A percentile compares a stretch with the other conserved stretches of the same genome.
These are phyloP conservation scores for Aricia artaxerxes DNA, from an alignment of 2,888 invertebrate genomes.

Conservation along the genomic window DNA sequence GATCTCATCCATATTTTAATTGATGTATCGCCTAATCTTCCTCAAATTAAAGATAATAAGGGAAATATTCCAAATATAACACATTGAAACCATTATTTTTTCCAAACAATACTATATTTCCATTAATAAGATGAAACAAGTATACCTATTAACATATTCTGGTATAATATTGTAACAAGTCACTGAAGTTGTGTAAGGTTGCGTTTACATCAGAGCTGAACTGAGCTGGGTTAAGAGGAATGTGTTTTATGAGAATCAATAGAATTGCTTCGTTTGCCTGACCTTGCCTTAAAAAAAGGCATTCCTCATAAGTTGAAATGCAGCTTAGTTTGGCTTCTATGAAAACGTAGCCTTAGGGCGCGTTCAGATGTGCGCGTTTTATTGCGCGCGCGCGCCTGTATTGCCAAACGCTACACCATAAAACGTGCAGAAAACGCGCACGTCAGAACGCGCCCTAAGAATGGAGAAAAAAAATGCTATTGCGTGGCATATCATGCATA, in stretches of 20 bases:
- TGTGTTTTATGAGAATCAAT: not conserved
- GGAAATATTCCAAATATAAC: conserved; percentile 63
- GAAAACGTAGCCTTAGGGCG: not conserved
- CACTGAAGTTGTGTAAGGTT: not conserved
- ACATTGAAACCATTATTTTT: conserved; percentile 14
- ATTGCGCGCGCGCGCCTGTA: no score
- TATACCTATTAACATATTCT: conserved; percentile 7
- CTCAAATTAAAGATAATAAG: conserved; percentile 61
- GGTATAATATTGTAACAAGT: not conserved
- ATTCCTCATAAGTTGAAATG: not conserved
- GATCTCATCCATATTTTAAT: conserved; percentile 68
- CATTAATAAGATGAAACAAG: not conserved
- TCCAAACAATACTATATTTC: conserved; percentile 25
- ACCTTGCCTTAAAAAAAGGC: not conserved
- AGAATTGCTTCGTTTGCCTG: no score
- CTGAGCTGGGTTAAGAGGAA: not conserved
- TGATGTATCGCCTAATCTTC: conserved; percentile 59
- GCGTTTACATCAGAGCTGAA: not conserved
- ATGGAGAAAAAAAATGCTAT: not conserved
- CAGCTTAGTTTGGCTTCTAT: not conserved
- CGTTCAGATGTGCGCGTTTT: no score
- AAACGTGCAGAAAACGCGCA: no score
- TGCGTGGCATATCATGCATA: not conserved
- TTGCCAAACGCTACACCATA: no score
- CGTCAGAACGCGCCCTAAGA: no score